Evolutionary conservation across 2,888 invertebrate genomes (phyloP).

Genomic region (Acronicta leporina): DNA sequence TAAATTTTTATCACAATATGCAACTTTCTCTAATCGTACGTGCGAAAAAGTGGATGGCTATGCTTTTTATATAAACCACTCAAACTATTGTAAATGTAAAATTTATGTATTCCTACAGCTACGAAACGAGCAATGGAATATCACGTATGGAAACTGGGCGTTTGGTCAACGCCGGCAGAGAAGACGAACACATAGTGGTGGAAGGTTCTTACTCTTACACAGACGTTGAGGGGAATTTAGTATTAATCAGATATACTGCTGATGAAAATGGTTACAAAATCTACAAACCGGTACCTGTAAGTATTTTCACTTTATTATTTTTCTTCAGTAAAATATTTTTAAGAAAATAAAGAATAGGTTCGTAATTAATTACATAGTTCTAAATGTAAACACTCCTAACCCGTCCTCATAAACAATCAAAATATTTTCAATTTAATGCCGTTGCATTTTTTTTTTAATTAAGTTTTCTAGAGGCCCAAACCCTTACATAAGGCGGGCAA

Average conservation of each 20-base stretch:
- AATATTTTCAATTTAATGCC: neutral
- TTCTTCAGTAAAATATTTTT: no score
- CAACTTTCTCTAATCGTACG: no score
- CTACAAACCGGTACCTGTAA: neutral
- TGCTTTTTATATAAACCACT: no score
- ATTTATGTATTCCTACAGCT: constrained; percentile 82
- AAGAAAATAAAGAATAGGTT: no score
- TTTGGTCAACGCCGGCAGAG: constrained; percentile 68
- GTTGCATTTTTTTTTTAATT: neutral
- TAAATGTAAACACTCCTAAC: no score
- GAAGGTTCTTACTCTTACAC: constrained; percentile 63
- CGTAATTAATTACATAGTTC: no score
- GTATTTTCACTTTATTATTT: neutral
- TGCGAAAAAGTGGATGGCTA: no score
- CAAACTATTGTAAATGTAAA: constrained; percentile 1
- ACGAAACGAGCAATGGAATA: constrained; percentile 91
- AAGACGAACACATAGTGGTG: constrained; percentile 61
- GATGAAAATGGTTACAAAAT: constrained; percentile 32
- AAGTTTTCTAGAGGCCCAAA: neutral
- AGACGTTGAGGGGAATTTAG: constrained; percentile 57
- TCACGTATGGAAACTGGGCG: constrained; percentile 89
- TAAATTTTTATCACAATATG: no score
- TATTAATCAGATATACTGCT: constrained; percentile 56
- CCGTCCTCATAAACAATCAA: no score
- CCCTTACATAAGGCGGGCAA: no score